Base-by-base conservation (phyloP, 2,888 invertebrate species). In the Pandemis corylana region DNA sequence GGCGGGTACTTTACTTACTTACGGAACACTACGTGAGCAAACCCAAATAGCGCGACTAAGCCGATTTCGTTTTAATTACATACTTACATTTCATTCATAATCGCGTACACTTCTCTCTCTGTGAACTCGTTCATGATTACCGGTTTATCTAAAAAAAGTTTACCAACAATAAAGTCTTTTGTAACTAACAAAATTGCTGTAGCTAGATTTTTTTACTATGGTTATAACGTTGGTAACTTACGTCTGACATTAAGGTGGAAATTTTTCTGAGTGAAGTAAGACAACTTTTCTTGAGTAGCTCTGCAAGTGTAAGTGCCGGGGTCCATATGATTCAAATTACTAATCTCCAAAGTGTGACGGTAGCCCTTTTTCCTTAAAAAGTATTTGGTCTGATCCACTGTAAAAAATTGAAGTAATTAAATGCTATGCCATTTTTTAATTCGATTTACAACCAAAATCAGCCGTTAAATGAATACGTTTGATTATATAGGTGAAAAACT, bases 41-140 rank as follows among this genome's bases (percentile, higher is more conserved):
- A 20, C 20, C 20, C 20, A 20, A 20, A 20, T 20, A 0, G 20
- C 20, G 20, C 20, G 20, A 20, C 20, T 20, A 20, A 20, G 20
- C 20, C 20, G 20, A 1, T 20, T 20, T 20, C 20, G 20, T 20
- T 20, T 20, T 20, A 20, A 12, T 44, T 49, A 63, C 53, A 20
- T 59, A 89, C 93, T 91, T 81, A 94, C 94, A 88, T 89, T 81
- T 91, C 90, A 79, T 91, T 90, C 65, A 92, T 76, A 76, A 94
- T 90, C 7, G 92, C 93, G 69, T 90, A 93, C 4, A 91, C 85
- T 84, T 94, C 94, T 80, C 89, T 89, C 76, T 87, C 85, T 78
- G 86, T 88, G 76, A 83, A 89, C 77, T 83, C 87, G 77, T 92
- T 85, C 75, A 87, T 82, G 59, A 92, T 77, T 10, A 92, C 80